Conservation (phyloP, 2,113 vertebrate genomes). For the Phalacrocorax aristotelis region DNA sequence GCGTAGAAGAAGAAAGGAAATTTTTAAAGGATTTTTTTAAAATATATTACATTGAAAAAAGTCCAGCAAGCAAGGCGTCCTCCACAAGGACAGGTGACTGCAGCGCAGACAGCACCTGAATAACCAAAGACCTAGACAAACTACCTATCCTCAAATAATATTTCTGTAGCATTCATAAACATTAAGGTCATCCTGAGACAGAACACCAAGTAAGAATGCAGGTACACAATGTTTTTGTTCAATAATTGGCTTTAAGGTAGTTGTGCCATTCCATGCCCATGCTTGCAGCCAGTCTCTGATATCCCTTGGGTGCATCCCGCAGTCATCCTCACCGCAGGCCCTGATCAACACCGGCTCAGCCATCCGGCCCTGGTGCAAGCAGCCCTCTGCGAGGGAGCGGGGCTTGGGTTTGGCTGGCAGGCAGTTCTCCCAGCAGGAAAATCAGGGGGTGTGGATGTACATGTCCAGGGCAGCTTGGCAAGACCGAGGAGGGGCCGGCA, state of each 20-base stretch:
- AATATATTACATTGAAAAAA: neutral
- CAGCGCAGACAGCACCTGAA: neutral
- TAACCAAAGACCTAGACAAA: neutral
- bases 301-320: neutral
- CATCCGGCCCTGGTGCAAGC: neutral
- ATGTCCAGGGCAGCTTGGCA: conserved; percentile 24
- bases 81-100: neutral
- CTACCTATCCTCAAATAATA: neutral
- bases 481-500: neutral
- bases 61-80: neutral
- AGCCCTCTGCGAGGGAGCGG: neutral
- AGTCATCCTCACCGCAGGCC: neutral
- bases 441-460: neutral
- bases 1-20: neutral
- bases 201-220: neutral
- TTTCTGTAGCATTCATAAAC: neutral
- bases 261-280: neutral
- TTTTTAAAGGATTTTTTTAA: neutral
- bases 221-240: neutral
- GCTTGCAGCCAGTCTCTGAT: neutral
- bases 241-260: neutral
- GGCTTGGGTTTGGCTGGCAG: neutral
- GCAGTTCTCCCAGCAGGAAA: neutral
- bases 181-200: neutral
- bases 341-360: neutral